Conservation (phyloP, 2,113 vertebrate species). For the Semicossyphus pulcher region DNA sequence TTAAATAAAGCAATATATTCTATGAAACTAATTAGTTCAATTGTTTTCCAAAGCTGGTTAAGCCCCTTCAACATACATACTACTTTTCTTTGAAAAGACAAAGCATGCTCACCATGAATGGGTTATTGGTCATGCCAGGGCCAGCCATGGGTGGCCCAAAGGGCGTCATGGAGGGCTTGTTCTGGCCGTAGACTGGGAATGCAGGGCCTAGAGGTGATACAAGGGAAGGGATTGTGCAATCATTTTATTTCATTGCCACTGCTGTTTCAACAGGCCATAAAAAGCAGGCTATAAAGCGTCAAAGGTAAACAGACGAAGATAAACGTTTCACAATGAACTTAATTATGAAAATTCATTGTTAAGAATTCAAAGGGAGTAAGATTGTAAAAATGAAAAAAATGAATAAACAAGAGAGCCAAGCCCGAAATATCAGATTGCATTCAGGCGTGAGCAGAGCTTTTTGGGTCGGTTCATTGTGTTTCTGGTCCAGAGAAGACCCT, state of each 20-base stretch:
- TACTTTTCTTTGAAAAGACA: not conserved
- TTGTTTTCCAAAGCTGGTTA: not conserved
- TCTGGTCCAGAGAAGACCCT: constrained; percentile 1
- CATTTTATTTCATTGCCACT: constrained; percentile 10
- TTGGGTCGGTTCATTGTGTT: not conserved
- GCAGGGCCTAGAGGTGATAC: constrained; percentile 85
- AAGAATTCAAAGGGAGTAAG: not conserved
- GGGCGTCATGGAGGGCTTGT: constrained; percentile 91
- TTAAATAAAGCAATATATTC: not conserved
- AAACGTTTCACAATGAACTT: constrained; percentile 4
- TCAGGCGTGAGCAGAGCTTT: constrained; percentile 46
- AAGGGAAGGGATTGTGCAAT: not conserved
- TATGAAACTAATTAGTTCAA: not conserved
- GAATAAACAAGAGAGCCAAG: not conserved
- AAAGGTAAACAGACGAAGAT: no score
- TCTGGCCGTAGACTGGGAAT: constrained; percentile 92
- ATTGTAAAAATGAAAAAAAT: not conserved
- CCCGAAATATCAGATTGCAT: constrained; percentile 49
- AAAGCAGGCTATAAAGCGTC: no score
- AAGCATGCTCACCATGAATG: constrained; percentile 91
- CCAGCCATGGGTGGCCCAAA: constrained; percentile 90
- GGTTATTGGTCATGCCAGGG: constrained; percentile 94
- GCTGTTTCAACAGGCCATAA: not conserved
- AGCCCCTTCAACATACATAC: not conserved
- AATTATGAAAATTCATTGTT: not conserved